These are phyloP conservation scores for Lumbricus terrestris DNA, from an alignment of 2,888 invertebrate species.

Conservation along the genomic window DNA sequence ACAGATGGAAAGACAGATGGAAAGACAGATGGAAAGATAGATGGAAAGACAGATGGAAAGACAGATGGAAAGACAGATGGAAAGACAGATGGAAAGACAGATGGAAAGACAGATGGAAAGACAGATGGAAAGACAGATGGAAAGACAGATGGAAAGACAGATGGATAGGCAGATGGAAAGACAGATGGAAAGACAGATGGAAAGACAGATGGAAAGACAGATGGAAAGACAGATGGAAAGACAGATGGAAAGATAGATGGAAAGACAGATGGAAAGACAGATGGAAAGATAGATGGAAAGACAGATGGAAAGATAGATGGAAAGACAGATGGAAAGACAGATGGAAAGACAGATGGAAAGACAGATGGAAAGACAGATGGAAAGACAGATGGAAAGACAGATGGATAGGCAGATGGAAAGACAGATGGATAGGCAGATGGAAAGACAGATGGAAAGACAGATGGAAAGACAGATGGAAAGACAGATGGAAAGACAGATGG, in stretches of 20 bases:
- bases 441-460: not conserved
- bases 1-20: not conserved
- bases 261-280: not conserved
- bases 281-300: not conserved
- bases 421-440: not conserved
- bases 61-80: not conserved
- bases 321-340: not conserved
- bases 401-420: not conserved
- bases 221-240: not conserved
- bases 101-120: not conserved
- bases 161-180: no score
- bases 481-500: not conserved
- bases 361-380: not conserved
- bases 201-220: not conserved
- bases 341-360: not conserved
- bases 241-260: not conserved
- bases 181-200: not conserved
- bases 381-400: not conserved
- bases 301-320: not conserved
- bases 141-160: not conserved
- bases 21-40: not conserved
- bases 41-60: not conserved
- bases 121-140: not conserved
- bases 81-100: not conserved
- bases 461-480: not conserved